Base-by-base conservation (phyloP, 2,113 vertebrate genomes). In the Onychostoma macrolepis region DNA sequence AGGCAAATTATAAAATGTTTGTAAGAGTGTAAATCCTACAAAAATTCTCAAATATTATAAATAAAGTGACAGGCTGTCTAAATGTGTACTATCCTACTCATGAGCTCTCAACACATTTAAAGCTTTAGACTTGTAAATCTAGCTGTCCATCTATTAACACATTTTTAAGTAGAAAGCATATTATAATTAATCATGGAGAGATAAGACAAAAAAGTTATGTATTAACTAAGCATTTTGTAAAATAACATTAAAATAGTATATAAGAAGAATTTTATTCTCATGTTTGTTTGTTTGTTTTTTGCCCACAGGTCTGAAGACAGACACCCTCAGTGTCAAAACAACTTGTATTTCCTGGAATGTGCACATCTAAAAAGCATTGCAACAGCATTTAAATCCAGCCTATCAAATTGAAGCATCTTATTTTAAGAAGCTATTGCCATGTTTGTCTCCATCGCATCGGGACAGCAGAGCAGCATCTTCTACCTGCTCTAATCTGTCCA, bases 401-500 rank as follows among this genome's bases (percentile, higher is more conserved):
- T 11, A 72, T 72, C 33, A 38, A 4, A 38, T 2, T 11, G 8
- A 15, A 76, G 74, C 12, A 78, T 5, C 45, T 78, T 50, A 28
- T 50, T 77, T 50, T 50, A 77, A 77, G n/a, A 77, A 77, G n/a
- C 38, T 43, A n/a, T 28, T 77, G n/a, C 24, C 45, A 30, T 7
- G 11, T 45, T 26, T 1, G 8, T 21, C 45, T 78, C 75, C 26
- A 78, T 33, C 26, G 36, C 36, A 41, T 72, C 36, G 1, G 24
- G 33, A 50, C 17, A 33, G n/a, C 28, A 33, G 26, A 30, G 17
- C 43, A 56, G 56, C 43, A 17, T 82, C 71, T 58, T 80, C 63
- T 8, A 56, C 67, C 19, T 61, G 50, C 30, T 65, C 63, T 85
- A 83, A 87, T 72, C 45, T 69, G 24, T 41, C 43, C 72, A 19